Base-by-base conservation (phyloP, 30 jellyfish, hydroid and myxozoan genomes). In the Hydractinia symbiolongicarpus region DNA sequence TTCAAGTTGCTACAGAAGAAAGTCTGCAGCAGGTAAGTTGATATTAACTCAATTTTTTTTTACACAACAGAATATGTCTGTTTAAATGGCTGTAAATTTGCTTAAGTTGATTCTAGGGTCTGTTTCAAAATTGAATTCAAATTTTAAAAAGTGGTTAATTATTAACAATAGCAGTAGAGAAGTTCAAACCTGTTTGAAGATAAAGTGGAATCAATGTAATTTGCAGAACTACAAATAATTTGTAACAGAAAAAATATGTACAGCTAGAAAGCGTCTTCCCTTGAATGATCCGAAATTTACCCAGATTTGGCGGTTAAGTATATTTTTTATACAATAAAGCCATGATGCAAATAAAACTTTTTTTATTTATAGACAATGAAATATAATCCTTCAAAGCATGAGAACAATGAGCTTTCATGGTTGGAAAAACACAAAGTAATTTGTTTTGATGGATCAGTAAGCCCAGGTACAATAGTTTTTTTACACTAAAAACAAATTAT, bases 331-430 rank as follows among this genome's bases (percentile, higher is more conserved):
- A 11, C 69, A 58, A 57, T 9, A 57, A 58, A 58, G 15, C 69
- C 15, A 11, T 58, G 3, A 16, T 11, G 19, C 3, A 11, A 58
- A 58, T 13, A 58, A 58, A 58, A 20, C 51, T 7, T 4, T 30
- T 30, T 9, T n/a, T 19, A 20, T 30, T 19, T 81, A 84, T 66
- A 77, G 40, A 21, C 81, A 10, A 66, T 87, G 79, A 21, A 76
- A 56, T 87, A 69, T 70, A 76, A 75, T 19, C 95, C 95, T 15
- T 13, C 16, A 6, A 75, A 61, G 61, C 60, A 62, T 7, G 79
- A 61, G 13, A 88, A 87, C 53, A 87, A 83, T 81, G 95, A 87
- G 68, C 61, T 87, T 66, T 60, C 78, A 7, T 87, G 95, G 95
- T 56, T 81, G 4, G 78, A 87, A 70, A 87, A 87, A 15, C 61